Base-by-base conservation (phyloP, 2,888 invertebrate species). In the Mythimna impura region DNA sequence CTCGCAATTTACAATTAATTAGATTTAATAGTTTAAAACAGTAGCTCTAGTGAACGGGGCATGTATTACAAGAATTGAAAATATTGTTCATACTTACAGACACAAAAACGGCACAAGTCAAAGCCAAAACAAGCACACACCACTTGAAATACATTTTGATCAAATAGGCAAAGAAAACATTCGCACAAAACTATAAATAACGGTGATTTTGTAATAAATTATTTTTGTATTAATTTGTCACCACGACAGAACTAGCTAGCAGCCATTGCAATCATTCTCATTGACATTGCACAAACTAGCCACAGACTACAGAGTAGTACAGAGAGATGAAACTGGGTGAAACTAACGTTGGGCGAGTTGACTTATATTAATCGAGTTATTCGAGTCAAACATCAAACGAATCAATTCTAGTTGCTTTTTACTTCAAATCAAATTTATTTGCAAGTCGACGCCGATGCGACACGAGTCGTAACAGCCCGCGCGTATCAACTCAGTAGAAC, bases 81-180 rank as follows among this genome's bases (percentile, higher is more conserved):
- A 54, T 10, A 66, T n/a, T 43, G 34, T 54, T 6, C 14, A 63
- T 75, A 86, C 92, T 90, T 87, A 92, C 92, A 66, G 90, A 88
- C n/a, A 85, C 88, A 64, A 84, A 86, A 22, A 86, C 71, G 4
- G 87, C 73, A 80, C 87, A 88, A 8, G 83, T 75, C 43, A 83
- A 75, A 22, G 89, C 64, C 40, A 89, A 88, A 69, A 86, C 71
- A 40, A 92, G 14, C 50, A 85, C 65, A 43, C 86, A 72, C 65
- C 71, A 78, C 78, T 89, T 90, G 8, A 65, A 73, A 86, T 81
- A 84, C 91, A 91, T 91, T 73, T 76, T 84, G 5, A 20, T 20
- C 25, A 57, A 20, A 10, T 34, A 10, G 0, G 2, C 8, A 55
- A 70, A 54, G 30, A 20, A 36, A 64, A 71, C 7, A 22, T 20